Conservation (phyloP, 2,888 invertebrate species). For the Parasteatoda lunata region DNA sequence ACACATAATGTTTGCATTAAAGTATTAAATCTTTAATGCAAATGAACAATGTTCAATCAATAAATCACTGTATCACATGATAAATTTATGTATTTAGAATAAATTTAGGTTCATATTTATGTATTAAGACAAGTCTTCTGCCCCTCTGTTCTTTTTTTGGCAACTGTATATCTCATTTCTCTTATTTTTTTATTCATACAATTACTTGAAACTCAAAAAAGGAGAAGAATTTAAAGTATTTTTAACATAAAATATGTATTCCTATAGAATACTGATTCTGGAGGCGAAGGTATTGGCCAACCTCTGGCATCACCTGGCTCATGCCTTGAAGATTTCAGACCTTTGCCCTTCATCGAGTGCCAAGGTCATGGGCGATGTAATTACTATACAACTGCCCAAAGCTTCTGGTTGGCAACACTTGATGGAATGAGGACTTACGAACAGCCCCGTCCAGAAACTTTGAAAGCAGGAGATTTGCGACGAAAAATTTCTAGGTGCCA, state of each 20-base stretch:
- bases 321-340: constrained; percentile 93
- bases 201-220: too few relatives aligned
- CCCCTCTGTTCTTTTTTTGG: too few relatives aligned
- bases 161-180: too few relatives aligned
- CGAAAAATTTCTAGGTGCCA: constrained; percentile 69
- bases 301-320: constrained; percentile 95
- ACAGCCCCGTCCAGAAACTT: constrained; percentile 65
- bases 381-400: constrained; percentile 92
- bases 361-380: constrained; percentile 95
- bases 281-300: constrained; percentile 93
- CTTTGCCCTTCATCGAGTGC: constrained; percentile 96
- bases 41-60: too few relatives aligned
- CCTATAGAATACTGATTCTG: constrained; percentile 86
- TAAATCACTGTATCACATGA: too few relatives aligned
- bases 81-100: too few relatives aligned
- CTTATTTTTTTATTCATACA: too few relatives aligned
- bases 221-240: too few relatives aligned
- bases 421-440: constrained; percentile 83
- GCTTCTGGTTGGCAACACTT: constrained; percentile 96
- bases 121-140: too few relatives aligned
- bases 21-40: too few relatives aligned
- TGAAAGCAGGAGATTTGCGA: constrained; percentile 69
- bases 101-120: too few relatives aligned
- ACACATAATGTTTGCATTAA: too few relatives aligned
- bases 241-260: not conserved